Evolutionary conservation across 2,113 vertebrate genomes (phyloP), one percentile per base, ranked within the genome.

Genomic region (Orientallactaga bullata): DNA sequence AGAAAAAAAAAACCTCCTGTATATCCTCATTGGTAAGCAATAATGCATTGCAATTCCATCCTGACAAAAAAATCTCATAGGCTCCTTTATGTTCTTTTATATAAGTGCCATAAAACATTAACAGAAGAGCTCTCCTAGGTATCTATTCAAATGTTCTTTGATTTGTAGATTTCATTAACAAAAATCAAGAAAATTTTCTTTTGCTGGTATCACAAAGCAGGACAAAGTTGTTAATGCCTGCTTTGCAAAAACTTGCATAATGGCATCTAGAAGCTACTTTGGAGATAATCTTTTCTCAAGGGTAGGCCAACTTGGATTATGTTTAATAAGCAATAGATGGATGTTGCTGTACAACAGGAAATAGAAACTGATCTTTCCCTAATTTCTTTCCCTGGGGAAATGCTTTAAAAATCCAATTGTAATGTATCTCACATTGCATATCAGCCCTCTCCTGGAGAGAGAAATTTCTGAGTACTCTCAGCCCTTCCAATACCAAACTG

Each of bases 81-180:
- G 94, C 93, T 96, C 85, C 55, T 94, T 97, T 96, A 94, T 89
- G 80, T 85, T 92, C 78, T 94, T 93, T 93, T 88, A 93, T 95
- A 81, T 95, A 96, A 95, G 83, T 83, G 72, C 39, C 89, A 96
- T 94, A 94, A 95, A 96, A 79, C 88, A 88, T 95, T 95, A 82
- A 93, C 83, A 95, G 72, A 96, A 85, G 81, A 83, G 32, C 55
- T 93, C 78, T 95, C 79, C 60, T 76, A 72, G n/a, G 87, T 90
- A n/a, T 93, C 89, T 74, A 76, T 84, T 89, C 80, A 93, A 96
- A 91, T 82, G 20, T 85, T 85, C 61, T 10, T 93, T 96, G 93
- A 97, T 97, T 97, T 97, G 78, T 88, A 94, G 69, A 96, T 95
- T 96, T 95, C 96, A 96, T 96, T 96, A 96, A 51, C 47, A 85